These are phyloP conservation scores for Charina bottae DNA, from an alignment of 2,113 vertebrate species.

Conservation along the genomic window DNA sequence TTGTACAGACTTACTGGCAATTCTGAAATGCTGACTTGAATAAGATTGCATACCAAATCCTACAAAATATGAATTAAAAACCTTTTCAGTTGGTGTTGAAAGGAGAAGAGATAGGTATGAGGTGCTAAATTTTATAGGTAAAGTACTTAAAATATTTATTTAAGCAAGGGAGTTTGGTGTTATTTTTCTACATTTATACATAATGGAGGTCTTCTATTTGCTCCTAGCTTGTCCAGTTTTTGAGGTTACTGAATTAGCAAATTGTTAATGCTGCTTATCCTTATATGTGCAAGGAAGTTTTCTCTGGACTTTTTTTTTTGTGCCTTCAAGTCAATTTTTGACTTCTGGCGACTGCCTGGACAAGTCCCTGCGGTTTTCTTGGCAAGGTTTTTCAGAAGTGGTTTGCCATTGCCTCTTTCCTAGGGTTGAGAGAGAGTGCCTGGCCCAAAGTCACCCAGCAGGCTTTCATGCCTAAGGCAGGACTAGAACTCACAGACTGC, in stretches of 20 bases:
- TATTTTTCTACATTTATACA: not conserved
- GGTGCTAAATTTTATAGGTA: not conserved
- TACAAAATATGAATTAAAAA: not conserved
- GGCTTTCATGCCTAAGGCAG: not conserved
- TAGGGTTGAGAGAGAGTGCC: not conserved
- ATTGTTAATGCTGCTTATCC: not conserved
- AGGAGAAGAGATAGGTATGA: not conserved
- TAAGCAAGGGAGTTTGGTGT: not conserved
- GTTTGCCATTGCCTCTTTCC: not conserved
- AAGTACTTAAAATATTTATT: not conserved
- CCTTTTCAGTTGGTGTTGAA: not conserved
- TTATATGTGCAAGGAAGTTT: not conserved
- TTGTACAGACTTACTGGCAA: not conserved
- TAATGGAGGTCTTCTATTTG: not conserved
- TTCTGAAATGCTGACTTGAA: not conserved
- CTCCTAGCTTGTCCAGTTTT: not conserved
- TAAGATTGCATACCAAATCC: not conserved
- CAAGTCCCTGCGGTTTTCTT: not conserved
- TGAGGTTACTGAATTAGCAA: not conserved
- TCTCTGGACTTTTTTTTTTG: not conserved
- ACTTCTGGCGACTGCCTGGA: not conserved
- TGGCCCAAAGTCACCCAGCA: not conserved
- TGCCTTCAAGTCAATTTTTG: not conserved
- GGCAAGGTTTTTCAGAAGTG: not conserved
- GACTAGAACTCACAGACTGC: not conserved